Evolutionary conservation across 2,888 invertebrate genomes (phyloP).

Genomic region (Atethmia centrago): DNA sequence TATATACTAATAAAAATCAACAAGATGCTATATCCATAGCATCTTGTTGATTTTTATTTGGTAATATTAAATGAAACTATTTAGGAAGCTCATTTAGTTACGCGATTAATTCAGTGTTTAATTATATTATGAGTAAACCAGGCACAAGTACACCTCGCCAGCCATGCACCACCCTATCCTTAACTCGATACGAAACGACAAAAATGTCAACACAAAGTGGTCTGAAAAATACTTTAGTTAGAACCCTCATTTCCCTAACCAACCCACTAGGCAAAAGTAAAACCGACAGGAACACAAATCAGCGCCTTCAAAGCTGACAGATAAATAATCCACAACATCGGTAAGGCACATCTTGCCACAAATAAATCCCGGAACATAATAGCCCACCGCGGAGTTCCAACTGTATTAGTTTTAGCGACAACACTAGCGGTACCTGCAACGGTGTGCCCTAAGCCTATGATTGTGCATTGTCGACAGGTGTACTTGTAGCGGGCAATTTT

Average conservation of each 20-base stretch:
- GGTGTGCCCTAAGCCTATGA: slow-evolving; percentile 68
- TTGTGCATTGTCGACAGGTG: slow-evolving; percentile 65
- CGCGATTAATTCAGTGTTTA: neutral
- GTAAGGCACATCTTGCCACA: slow-evolving; percentile 59
- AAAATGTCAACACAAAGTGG: neutral
- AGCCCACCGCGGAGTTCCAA: slow-evolving; percentile 66
- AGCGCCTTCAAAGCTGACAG: slow-evolving; percentile 32
- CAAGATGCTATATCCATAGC: no score
- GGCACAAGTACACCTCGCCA: neutral
- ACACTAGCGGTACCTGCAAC: slow-evolving; percentile 72
- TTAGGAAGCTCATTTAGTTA: neutral
- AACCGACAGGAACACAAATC: slow-evolving; percentile 41
- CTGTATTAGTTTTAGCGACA: slow-evolving; percentile 70
- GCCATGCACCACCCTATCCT: neutral
- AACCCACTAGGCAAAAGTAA: neutral
- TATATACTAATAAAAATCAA: no score
- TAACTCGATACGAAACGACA: neutral
- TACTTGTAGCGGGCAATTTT: slow-evolving; percentile 54
- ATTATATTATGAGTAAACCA: neutral
- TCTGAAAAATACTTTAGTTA: neutral
- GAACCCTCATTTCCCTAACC: neutral
- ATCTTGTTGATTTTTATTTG: neutral
- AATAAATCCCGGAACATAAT: slow-evolving; percentile 64
- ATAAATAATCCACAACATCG: slow-evolving; percentile 52
- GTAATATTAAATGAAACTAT: neutral